These are phyloP conservation scores for Endotricha flammealis DNA, from an alignment of 2,888 invertebrate genomes.

Conservation along the genomic window DNA sequence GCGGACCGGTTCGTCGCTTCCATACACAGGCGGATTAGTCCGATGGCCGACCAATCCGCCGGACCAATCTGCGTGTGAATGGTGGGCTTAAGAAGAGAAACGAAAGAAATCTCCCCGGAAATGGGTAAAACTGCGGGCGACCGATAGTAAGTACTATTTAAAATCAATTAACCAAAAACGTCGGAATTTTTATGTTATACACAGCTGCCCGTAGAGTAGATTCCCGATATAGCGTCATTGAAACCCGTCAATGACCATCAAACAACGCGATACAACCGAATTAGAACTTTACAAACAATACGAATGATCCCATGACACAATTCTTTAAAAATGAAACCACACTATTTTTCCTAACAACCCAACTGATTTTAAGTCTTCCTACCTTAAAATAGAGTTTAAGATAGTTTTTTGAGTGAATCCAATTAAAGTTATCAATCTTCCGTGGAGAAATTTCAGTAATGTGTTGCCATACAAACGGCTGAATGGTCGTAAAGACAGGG, in stretches of 20 bases:
- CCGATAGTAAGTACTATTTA: no score
- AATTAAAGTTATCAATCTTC: constrained; percentile 11
- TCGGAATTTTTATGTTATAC: no score
- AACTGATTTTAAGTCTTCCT: constrained; percentile 13
- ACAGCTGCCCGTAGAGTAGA: constrained; percentile 18
- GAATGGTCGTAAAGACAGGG: constrained; percentile 31
- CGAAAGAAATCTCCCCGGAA: no score
- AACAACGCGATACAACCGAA: constrained; percentile 25
- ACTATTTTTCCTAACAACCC: constrained; percentile 3
- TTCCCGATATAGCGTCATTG: constrained; percentile 35
- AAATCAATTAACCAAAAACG: constrained; percentile 16
- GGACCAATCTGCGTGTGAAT: no score
- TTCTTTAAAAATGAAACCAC: constrained; percentile 23
- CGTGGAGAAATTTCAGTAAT: constrained; percentile 26
- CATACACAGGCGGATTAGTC: no score
- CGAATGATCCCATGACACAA: constrained; percentile 41
- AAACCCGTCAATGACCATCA: constrained; percentile 40
- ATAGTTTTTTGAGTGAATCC: background rate
- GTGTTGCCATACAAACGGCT: constrained; percentile 27
- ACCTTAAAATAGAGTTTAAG: constrained; percentile 2
- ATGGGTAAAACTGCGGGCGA: no score
- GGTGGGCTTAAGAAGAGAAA: no score
- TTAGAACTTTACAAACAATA: constrained; percentile 37
- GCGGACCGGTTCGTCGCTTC: no score
- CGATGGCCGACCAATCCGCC: no score